Evolutionary conservation across 2,797 vertebrate species (phyloP).

Genomic region (Chelidonichthys spinosus): DNA sequence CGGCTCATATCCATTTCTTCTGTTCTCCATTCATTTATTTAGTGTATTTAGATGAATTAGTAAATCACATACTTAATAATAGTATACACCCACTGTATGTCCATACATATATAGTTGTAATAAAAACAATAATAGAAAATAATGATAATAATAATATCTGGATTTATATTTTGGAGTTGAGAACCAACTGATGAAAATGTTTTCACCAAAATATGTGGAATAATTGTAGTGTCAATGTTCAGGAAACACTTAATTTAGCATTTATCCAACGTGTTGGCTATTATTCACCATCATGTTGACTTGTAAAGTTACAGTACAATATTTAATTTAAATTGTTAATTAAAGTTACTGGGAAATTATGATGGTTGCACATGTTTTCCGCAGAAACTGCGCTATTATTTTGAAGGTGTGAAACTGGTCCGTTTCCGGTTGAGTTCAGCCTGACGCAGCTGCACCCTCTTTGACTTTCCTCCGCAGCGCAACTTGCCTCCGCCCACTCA

Average conservation of each 20-base stretch:
- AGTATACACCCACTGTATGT: neutral
- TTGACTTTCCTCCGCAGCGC: constrained; percentile 40
- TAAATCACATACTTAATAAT: neutral
- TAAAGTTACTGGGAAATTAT: neutral
- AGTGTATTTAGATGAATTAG: neutral
- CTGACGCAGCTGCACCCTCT: constrained; percentile 26
- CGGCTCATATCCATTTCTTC: neutral
- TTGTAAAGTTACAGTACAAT: neutral
- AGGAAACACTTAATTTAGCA: neutral
- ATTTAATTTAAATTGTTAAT: neutral
- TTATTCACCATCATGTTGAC: neutral
- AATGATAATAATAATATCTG: neutral
- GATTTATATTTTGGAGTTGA: neutral
- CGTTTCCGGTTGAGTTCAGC: constrained; percentile 19
- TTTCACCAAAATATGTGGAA: neutral
- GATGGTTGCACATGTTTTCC: neutral
- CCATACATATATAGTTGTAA: neutral
- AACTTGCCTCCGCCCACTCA: constrained; percentile 67
- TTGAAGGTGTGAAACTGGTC: neutral
- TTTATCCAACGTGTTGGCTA: neutral
- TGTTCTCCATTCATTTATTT: neutral
- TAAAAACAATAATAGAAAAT: neutral
- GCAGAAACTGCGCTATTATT: constrained; percentile 33
- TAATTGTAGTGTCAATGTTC: neutral
- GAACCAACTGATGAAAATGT: neutral